phyloP scores from a whole-genome alignment of 2,888 invertebrate genomes.

The Cantharis flavilabris region DNA sequence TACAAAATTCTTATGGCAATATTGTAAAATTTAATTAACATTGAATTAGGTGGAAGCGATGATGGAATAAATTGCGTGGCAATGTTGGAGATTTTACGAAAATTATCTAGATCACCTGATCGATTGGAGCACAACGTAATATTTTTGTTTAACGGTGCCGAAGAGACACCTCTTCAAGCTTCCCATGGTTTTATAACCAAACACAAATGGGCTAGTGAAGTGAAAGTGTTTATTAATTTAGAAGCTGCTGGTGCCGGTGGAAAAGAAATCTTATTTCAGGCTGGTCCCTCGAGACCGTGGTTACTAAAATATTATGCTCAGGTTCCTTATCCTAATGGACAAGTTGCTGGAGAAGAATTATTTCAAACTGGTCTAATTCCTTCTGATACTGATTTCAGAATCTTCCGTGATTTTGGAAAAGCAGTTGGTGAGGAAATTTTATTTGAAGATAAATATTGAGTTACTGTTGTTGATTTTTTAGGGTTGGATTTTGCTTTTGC shows the following conservation, averaged over 20 bases:
- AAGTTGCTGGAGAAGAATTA: slow-evolving; percentile 64
- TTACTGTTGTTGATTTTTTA: slow-evolving; percentile 33
- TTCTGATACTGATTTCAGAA: slow-evolving; percentile 80
- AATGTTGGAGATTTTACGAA: slow-evolving; percentile 69
- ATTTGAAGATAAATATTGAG: background rate
- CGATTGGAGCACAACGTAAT: slow-evolving; percentile 64
- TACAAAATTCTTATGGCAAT: slow-evolving; percentile 14
- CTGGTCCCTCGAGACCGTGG: slow-evolving; percentile 75
- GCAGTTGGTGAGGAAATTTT: slow-evolving; percentile 54
- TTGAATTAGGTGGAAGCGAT: slow-evolving; percentile 75
- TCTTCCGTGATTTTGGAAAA: slow-evolving; percentile 74
- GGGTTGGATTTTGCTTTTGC: slow-evolving; percentile 68
- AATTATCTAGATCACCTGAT: slow-evolving; percentile 55
- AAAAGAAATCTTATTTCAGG: slow-evolving; percentile 87
- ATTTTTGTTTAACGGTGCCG: slow-evolving; percentile 76
- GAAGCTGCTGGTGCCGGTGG: slow-evolving; percentile 94
- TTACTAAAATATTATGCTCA: slow-evolving; percentile 60
- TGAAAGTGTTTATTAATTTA: slow-evolving; percentile 83
- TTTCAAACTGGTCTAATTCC: slow-evolving; percentile 73
- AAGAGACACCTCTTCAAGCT: slow-evolving; percentile 68
- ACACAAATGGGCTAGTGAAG: slow-evolving; percentile 75
- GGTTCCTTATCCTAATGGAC: slow-evolving; percentile 66
- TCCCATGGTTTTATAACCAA: slow-evolving; percentile 70
- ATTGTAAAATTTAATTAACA: background rate
- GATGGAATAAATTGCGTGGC: slow-evolving; percentile 79